Evolutionary conservation across 2,888 invertebrate genomes (phyloP), one percentile per base, ranked within the genome.

Genomic region (Amblyteles armatorius): DNA sequence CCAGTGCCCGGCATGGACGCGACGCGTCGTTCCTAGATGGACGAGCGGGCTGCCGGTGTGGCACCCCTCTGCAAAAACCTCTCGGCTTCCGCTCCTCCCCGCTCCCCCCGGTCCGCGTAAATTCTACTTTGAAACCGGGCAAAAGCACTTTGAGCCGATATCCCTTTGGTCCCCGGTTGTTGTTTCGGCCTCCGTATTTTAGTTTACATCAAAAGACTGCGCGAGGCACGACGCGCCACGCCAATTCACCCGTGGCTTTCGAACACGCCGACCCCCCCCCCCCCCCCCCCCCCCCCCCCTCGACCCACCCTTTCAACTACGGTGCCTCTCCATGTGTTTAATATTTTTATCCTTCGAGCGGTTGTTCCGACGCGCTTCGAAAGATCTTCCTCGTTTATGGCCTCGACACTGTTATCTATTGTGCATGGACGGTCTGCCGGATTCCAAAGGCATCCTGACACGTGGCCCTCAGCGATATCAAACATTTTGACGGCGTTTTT

Each of bases 141-240:
- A 91, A 86, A 89, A 89, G 88, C 91, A 92, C 93, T 93, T 93
- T 93, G 93, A 92, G 90, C 92, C 89, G 91, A 93, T 93, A 93
- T 85, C 92, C 92, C 93, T 93, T 93, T 93, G 92, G 91, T 89
- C 79, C 80, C 90, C 91, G 76, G 79, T 82, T 90, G 92, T 93
- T 93, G 93, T 93, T 93, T 93, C 91, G 93, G 93, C 90, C 90
- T 92, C 85, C 90, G 92, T 91, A 93, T 93, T 93, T 93, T 93
- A 93, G 93, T 93, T 87, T 92, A 93, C 92, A 93, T 93, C 93
- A 93, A 93, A 93, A 93, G 93, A 93, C 91, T 91, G 68, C 79
- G 68, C 82, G 86, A 63, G 63, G 83, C 79, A 88, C 87, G 85
- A 85, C 86, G 72, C 90, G 82, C 89, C 88, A 40, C 84, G 91